phyloP scores from a whole-genome alignment of 2,113 vertebrate genomes.

The Numenius arquata region DNA sequence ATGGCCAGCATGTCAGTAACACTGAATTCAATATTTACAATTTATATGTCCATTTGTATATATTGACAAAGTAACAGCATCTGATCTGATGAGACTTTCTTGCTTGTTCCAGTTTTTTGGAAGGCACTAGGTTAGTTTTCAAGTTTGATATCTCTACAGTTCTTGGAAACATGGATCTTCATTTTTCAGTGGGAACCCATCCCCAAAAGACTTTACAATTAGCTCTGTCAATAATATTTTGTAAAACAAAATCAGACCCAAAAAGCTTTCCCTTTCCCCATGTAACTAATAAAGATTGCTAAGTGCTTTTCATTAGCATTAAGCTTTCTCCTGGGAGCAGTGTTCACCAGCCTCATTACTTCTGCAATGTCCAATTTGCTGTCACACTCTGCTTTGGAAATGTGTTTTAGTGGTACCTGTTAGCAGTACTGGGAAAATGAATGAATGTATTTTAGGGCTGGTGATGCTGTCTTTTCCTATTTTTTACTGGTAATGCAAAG shows the following conservation, averaged over 20 bases:
- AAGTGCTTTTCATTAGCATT: not conserved
- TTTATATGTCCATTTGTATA: not conserved
- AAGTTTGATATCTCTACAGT: not conserved
- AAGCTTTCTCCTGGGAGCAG: not conserved
- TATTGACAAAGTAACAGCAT: not conserved
- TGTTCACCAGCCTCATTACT: not conserved
- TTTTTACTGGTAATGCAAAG: not conserved
- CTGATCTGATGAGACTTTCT: not conserved
- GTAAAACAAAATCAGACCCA: not conserved
- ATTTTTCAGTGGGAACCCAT: not conserved
- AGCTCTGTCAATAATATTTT: not conserved
- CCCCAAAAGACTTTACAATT: not conserved
- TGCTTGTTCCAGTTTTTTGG: not conserved
- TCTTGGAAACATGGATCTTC: not conserved
- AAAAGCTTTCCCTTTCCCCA: not conserved
- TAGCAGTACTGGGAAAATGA: not conserved
- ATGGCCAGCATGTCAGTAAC: not conserved
- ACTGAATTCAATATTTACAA: not conserved
- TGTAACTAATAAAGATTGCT: not conserved
- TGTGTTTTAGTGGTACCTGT: not conserved
- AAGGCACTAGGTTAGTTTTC: not conserved
- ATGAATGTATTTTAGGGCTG: not conserved
- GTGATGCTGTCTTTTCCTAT: not conserved
- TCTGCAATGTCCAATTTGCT: not conserved
- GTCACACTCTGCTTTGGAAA: not conserved